These are phyloP conservation scores for Coelopa pilipes DNA, from an alignment of 2,888 invertebrate genomes.

Conservation along the genomic window DNA sequence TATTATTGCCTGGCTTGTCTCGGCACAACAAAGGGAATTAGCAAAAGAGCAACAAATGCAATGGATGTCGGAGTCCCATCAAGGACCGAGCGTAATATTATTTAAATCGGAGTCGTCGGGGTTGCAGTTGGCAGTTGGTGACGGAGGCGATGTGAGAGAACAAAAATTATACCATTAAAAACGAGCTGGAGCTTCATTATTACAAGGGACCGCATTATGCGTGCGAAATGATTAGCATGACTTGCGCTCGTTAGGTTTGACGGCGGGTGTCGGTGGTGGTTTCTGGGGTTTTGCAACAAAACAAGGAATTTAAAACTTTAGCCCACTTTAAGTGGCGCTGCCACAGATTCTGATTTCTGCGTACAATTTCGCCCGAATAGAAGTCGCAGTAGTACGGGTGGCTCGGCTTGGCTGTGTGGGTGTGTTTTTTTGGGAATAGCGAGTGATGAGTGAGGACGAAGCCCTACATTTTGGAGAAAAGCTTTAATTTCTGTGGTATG, in stretches of 20 bases:
- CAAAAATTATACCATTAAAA: conserved; percentile 8
- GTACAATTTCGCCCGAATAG: too few relatives aligned
- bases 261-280: neutral
- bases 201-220: neutral
- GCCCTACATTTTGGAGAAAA: too few relatives aligned
- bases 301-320: conserved; percentile 8
- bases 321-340: conserved; percentile 5
- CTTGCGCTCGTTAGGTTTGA: too few relatives aligned
- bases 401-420: too few relatives aligned
- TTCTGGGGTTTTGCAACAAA: neutral
- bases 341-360: neutral
- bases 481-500: too few relatives aligned
- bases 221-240: conserved; percentile 15
- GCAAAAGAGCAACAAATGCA: neutral
- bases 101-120: conserved; percentile 12
- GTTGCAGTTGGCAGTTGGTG: neutral
- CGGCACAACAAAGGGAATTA: neutral
- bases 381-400: too few relatives aligned
- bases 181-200: neutral
- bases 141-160: neutral
- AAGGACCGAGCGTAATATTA: conserved; percentile 10
- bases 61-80: neutral
- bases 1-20: conserved; percentile 3
- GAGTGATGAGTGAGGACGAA: too few relatives aligned
- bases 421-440: too few relatives aligned